Conservation (phyloP, 2,888 invertebrate genomes). For the Lordiphosa fenestrarum region DNA sequence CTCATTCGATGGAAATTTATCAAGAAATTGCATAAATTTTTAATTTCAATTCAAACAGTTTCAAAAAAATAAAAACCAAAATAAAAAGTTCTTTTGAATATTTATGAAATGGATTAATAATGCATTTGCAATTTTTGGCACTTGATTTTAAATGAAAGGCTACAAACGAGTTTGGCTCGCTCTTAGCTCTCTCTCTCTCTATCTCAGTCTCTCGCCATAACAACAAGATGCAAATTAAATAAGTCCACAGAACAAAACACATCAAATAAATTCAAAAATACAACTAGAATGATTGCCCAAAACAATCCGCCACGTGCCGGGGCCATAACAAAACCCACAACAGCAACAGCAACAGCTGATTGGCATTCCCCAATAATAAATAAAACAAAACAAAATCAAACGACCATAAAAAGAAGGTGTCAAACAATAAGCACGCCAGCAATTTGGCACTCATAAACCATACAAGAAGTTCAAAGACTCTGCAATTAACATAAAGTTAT, state of each 20-base stretch:
- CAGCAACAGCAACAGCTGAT: constrained; percentile 48
- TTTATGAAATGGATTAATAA: constrained; percentile 32
- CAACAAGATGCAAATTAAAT: constrained; percentile 54
- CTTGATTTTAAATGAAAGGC: constrained; percentile 18
- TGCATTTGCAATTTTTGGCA: constrained; percentile 36
- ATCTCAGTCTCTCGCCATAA: constrained; percentile 16
- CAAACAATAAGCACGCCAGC: constrained; percentile 33
- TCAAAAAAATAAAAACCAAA: background rate
- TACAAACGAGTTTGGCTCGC: constrained; percentile 29
- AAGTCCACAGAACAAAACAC: constrained; percentile 27
- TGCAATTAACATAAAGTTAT: constrained; percentile 21
- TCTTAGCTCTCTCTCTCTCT: constrained; percentile 1
- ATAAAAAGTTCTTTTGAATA: constrained; percentile 15
- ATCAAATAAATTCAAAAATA: constrained; percentile 13
- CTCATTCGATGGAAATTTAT: background rate
- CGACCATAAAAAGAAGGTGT: constrained; percentile 37
- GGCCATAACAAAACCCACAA: constrained; percentile 9
- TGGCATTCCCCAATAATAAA: constrained; percentile 34
- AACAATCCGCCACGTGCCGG: constrained; percentile 51
- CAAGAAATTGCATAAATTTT: constrained; percentile 7
- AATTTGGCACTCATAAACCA: constrained; percentile 5
- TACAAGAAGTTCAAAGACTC: constrained; percentile 32
- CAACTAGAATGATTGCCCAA: constrained; percentile 19
- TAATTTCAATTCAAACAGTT: constrained; percentile 5
- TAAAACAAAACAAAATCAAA: constrained; percentile 23